A percentile compares a stretch with the other conserved stretches of the same genome.
Evolutionary conservation across 2,113 vertebrate genomes (phyloP).

Genomic region (Bubalus kerabau): DNA sequence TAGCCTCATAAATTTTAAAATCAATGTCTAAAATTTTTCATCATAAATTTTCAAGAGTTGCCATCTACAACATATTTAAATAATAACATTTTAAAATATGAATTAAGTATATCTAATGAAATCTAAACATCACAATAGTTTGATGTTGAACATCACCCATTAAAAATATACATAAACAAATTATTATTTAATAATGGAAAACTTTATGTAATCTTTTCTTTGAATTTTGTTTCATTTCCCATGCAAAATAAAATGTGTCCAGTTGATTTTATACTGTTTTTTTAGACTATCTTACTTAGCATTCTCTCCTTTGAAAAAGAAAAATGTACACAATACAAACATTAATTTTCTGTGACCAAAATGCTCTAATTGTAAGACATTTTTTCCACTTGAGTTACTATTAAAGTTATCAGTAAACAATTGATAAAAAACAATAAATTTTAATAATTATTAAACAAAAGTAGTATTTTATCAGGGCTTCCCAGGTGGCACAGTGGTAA

Average conservation of each 20-base stretch:
- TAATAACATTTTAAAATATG: background rate
- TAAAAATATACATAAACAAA: background rate
- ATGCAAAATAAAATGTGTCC: background rate
- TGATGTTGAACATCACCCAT: background rate
- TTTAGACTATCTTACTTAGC: background rate
- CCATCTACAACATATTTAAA: background rate
- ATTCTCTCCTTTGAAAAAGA: background rate
- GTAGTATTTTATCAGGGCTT: background rate
- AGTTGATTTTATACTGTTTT: background rate
- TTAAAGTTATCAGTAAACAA: background rate
- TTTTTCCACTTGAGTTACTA: background rate
- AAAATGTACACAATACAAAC: background rate
- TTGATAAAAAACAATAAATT: background rate
- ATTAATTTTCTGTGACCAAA: background rate
- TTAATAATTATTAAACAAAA: background rate
- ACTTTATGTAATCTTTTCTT: background rate
- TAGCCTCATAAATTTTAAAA: background rate
- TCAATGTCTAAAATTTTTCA: background rate
- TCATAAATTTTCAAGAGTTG: background rate
- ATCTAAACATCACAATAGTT: background rate
- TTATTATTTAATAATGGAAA: background rate
- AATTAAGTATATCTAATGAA: background rate
- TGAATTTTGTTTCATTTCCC: background rate
- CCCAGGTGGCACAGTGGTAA: background rate
- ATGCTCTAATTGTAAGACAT: background rate